Conservation (phyloP, 2,888 invertebrate genomes). For the Scaptomyza parva region DNA sequence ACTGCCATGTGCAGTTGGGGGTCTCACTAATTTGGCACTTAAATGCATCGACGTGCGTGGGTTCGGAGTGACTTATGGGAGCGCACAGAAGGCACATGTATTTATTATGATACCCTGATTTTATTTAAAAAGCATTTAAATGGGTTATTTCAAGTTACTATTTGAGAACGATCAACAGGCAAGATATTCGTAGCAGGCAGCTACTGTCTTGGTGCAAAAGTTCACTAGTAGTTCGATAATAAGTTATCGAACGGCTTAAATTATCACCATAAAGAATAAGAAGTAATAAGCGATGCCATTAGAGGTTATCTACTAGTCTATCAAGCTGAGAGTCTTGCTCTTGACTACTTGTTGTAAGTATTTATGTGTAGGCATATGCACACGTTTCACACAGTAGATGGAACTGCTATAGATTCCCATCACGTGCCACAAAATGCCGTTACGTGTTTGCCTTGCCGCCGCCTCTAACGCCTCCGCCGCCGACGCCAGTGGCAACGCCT, state of each 20-base stretch:
- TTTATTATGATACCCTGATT: neutral
- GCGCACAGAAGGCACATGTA: conserved; percentile 20
- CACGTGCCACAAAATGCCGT: conserved; percentile 77
- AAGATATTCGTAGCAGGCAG: neutral
- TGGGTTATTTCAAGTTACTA: too few species aligned
- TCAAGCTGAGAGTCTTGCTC: neutral
- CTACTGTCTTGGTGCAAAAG: neutral
- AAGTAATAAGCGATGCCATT: neutral
- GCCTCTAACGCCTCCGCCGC: neutral
- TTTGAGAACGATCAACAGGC: too few species aligned
- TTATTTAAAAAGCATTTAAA: neutral
- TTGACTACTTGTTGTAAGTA: conserved; percentile 14
- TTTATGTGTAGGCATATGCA: conserved; percentile 69
- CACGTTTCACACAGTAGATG: conserved; percentile 59
- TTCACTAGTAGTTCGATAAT: neutral
- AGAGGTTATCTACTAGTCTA: neutral
- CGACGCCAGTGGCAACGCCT: neutral
- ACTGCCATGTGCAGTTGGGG: conserved; percentile 49
- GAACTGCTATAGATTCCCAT: conserved; percentile 64
- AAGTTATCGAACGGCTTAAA: neutral
- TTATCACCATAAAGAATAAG: neutral
- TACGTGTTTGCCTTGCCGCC: conserved; percentile 78
- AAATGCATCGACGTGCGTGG: conserved; percentile 79
- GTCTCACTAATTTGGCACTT: conserved; percentile 76
- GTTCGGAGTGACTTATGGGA: conserved; percentile 49